Percentiles rank a stretch among this genome's conserved stretches.
Evolutionary conservation across 2,113 vertebrate species (phyloP).

Genomic region (Sylvia atricapilla): DNA sequence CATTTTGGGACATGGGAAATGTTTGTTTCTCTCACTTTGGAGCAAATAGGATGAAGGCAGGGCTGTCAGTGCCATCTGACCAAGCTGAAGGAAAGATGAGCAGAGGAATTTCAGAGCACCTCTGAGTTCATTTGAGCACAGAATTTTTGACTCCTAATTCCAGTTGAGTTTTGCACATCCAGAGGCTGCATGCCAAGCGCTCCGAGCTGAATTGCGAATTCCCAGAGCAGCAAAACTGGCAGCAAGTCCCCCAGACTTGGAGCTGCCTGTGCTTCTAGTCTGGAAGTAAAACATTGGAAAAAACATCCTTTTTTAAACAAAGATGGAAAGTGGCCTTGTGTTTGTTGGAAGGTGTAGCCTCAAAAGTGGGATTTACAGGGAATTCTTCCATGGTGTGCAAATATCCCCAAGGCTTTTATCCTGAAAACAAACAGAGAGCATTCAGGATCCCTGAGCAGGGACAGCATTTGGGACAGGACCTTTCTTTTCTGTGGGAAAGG

Average conservation of each 20-base stretch:
- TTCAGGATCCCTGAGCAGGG: background rate
- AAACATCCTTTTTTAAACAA: background rate
- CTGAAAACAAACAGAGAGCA: background rate
- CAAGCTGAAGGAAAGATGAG: background rate
- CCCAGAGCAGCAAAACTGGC: slow-evolving; percentile 6
- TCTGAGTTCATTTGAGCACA: background rate
- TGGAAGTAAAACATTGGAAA: background rate
- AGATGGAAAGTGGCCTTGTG: background rate
- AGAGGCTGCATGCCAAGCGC: background rate
- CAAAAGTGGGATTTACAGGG: background rate
- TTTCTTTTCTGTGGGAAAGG: background rate
- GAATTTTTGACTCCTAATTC: background rate
- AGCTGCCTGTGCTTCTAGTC: background rate
- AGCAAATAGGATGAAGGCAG: background rate
- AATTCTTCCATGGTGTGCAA: background rate
- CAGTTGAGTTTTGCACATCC: background rate
- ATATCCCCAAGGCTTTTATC: background rate
- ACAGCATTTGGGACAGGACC: background rate
- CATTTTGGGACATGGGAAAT: background rate
- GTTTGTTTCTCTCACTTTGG: background rate
- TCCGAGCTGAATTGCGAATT: background rate
- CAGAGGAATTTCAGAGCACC: background rate
- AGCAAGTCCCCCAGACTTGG: background rate
- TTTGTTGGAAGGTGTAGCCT: background rate
- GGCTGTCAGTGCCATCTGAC: background rate